A percentile compares a stretch with the other conserved stretches of the same genome.
Evolutionary conservation across 2,888 invertebrate genomes (phyloP).

Genomic region (Mylabris sibirica): DNA sequence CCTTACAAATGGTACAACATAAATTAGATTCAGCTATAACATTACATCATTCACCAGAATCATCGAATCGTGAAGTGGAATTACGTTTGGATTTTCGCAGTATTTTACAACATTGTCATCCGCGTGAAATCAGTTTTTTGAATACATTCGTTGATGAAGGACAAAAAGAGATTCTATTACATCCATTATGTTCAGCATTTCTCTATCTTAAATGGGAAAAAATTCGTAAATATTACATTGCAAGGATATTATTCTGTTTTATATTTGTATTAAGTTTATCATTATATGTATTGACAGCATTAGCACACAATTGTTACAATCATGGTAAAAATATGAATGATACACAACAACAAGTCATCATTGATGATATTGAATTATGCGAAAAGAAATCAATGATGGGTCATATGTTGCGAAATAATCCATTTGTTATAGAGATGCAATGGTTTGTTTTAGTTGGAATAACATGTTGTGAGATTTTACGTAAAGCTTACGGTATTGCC

Average conservation of each 20-base stretch:
- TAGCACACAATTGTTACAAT: constrained; percentile 87
- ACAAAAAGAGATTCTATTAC: constrained; percentile 85
- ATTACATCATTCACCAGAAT: constrained; percentile 78
- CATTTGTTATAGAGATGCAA: constrained; percentile 80
- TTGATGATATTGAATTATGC: constrained; percentile 66
- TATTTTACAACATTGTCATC: constrained; percentile 82
- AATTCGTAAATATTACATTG: constrained; percentile 86
- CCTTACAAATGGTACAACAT: constrained; percentile 81
- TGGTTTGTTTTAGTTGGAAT: constrained; percentile 84
- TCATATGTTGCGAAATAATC: constrained; percentile 77
- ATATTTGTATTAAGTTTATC: constrained; percentile 83
- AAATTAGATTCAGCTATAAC: constrained; percentile 83
- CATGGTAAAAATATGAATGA: constrained; percentile 75
- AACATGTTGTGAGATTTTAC: constrained; percentile 79
- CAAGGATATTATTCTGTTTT: constrained; percentile 78
- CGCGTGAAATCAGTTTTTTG: constrained; percentile 84
- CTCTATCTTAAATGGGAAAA: constrained; percentile 90
- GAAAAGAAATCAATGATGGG: constrained; percentile 81
- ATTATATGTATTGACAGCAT: constrained; percentile 79
- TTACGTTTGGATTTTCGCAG: constrained; percentile 83
- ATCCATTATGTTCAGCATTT: constrained; percentile 88
- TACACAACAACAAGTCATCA: constrained; percentile 72
- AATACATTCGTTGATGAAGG: constrained; percentile 89
- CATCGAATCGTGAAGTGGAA: constrained; percentile 81
- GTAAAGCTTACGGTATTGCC: constrained; percentile 82